Evolutionary conservation across 1,140 invertebrate genomes (phyloP), one percentile per base, ranked within the genome.

Genomic region (Cryptotermes secundus): DNA sequence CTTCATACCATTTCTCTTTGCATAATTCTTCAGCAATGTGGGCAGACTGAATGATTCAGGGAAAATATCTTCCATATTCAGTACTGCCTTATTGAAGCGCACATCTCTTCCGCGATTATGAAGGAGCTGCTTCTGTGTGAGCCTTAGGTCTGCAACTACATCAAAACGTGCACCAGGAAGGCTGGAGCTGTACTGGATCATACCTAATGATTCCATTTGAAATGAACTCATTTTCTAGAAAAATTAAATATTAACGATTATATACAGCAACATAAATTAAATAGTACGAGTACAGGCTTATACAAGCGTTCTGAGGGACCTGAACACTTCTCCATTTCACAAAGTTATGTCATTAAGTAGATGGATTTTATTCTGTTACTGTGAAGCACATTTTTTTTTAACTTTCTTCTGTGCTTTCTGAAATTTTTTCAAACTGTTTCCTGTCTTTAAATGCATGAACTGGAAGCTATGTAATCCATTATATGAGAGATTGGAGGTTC

Each of bases 1-100:
- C n/a, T n/a, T n/a, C n/a, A n/a, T 91, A 91, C 93, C 90, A 90
- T 94, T 92, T 90, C 93, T 92, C 36, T 87, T 86, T 42, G 90
- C 88, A 87, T 94, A 94, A 83, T 90, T 88, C 80, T 90, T 88
- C 65, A 94, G 88, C 36, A 94, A 92, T 36, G 89, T 88, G 9
- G 85, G 79, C 6, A 91, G 86, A 38, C 88, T 83, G 86, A 89
- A 89, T 81, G 86, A 83, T 84, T 89, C 45, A 12, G 82, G 42
- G 22, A 83, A 79, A 34, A 42, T 53, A 24, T 72, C 88, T 53
- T 88, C 87, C 79, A 88, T 85, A 84, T 91, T 88, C 84, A 93
- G 88, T 38, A 92, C 85, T 24, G 92, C 90, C 53, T 84, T 87
- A 89, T 93, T 93, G 85, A 90, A 93, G 88, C 89, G 89, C 49